A percentile compares a stretch with the other conserved stretches of the same genome.
These are phyloP conservation scores for Jacana jacana DNA, from an alignment of 2,113 vertebrate genomes.

Conservation along the genomic window DNA sequence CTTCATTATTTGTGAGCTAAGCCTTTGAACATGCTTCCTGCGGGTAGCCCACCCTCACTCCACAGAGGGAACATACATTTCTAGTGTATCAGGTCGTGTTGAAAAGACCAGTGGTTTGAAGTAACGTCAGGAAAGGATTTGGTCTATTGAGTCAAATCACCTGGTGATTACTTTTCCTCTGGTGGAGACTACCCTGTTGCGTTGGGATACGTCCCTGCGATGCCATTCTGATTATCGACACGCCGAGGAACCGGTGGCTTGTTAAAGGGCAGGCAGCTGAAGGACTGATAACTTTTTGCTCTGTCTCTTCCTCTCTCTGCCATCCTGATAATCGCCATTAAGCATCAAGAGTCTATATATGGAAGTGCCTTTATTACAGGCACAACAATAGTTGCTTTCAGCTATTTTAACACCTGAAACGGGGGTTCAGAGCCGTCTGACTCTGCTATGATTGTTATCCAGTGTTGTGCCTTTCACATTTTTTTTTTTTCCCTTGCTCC, in stretches of 20 bases:
- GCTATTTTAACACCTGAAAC: slow-evolving; percentile 3
- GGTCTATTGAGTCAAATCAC: not conserved
- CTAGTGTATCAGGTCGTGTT: not conserved
- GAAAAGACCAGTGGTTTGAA: not conserved
- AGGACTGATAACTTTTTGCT: not conserved
- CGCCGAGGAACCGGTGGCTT: not conserved
- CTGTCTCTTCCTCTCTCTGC: not conserved
- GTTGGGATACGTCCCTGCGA: not conserved
- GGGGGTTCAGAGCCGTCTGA: not conserved
- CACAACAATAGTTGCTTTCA: slow-evolving; percentile 26
- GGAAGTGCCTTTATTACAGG: slow-evolving; percentile 1
- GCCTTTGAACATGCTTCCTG: slow-evolving; percentile 10
- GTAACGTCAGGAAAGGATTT: not conserved
- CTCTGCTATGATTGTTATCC: not conserved
- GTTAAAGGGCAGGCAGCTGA: not conserved
- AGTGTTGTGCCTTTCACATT: slow-evolving; percentile 25
- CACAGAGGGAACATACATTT: not conserved
- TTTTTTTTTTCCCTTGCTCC: slow-evolving; percentile 18
- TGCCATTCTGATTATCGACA: not conserved
- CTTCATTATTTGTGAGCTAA: slow-evolving; percentile 32
- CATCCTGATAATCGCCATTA: not conserved
- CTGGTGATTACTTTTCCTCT: slow-evolving; percentile 44
- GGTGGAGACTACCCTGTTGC: not conserved
- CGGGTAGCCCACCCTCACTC: not conserved
- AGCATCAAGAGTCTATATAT: not conserved